phyloP scores from a whole-genome alignment of 92 coral and sea anemone genomes.

The Montipora capitata region DNA sequence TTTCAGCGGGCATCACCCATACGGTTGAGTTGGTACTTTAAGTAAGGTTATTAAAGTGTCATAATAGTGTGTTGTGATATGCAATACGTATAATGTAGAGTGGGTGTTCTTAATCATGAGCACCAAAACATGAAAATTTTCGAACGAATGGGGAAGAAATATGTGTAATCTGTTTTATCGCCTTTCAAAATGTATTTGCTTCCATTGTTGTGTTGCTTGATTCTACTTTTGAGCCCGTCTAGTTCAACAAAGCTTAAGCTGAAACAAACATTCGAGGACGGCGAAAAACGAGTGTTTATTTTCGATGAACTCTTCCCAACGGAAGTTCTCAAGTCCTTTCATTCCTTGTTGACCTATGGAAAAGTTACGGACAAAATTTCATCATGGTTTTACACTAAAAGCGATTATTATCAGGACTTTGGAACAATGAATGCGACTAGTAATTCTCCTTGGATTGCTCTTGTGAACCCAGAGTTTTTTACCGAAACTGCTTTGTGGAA shows the following conservation, averaged over 20 bases:
- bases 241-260: background rate
- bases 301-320: conserved; percentile 69
- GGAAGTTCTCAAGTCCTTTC: conserved; percentile 36
- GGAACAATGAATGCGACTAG: conserved; percentile 69
- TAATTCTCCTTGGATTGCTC: conserved; percentile 90
- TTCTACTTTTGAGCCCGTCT: conserved; percentile 7
- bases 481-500: conserved; percentile 78
- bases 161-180: background rate
- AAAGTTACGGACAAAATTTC: conserved; percentile 80
- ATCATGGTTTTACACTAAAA: conserved; percentile 80
- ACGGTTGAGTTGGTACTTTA: no score
- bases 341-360: conserved; percentile 62
- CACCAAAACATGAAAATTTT: no score
- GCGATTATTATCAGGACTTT: conserved; percentile 73
- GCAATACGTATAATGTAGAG: no score
- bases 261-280: conserved; percentile 35
- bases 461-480: conserved; percentile 81
- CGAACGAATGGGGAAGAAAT: no score
- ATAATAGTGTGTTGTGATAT: no score
- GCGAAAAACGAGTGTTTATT: conserved; percentile 69
- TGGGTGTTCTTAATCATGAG: no score
- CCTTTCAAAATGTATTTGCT: conserved; percentile 3
- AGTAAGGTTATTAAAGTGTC: no score
- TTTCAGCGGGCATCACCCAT: no score
- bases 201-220: background rate